phyloP scores from a whole-genome alignment of 2,797 vertebrate species.

The Pseudochaenichthys georgianus region DNA sequence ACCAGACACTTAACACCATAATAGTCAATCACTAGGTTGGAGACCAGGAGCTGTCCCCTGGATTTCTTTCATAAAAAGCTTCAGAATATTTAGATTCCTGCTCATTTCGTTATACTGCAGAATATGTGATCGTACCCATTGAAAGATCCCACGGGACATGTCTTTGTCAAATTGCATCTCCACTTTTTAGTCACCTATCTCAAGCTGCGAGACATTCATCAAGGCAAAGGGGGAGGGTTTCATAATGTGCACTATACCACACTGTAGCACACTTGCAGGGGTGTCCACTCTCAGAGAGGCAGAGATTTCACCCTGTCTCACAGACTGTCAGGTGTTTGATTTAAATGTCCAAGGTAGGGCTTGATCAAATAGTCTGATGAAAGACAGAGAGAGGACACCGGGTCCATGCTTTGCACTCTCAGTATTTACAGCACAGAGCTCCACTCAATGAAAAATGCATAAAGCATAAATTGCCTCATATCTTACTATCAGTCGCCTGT shows the following conservation, averaged over 20 bases:
- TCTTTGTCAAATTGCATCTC: conserved; percentile 69
- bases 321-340: conserved; percentile 59
- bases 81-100: conserved; percentile 18
- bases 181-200: conserved; percentile 29
- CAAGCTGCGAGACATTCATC: conserved; percentile 53
- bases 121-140: conserved; percentile 51
- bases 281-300: not conserved
- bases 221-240: conserved; percentile 29
- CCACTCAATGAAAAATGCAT: conserved; percentile 74
- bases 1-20: no score
- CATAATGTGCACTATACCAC: conserved; percentile 48
- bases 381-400: conserved; percentile 57
- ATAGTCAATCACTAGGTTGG: no score
- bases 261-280: conserved; percentile 28
- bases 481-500: conserved; percentile 46
- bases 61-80: conserved; percentile 5
- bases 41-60: no score
- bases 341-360: conserved; percentile 63
- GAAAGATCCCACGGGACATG: conserved; percentile 49
- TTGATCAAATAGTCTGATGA: conserved; percentile 73
- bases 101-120: conserved; percentile 44
- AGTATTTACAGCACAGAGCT: conserved; percentile 66
- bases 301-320: conserved; percentile 49
- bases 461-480: conserved; percentile 53
- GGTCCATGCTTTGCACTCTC: conserved; percentile 45